Base-by-base conservation (phyloP, 2,888 invertebrate genomes). In the Minunthozetes semirufus region DNA sequence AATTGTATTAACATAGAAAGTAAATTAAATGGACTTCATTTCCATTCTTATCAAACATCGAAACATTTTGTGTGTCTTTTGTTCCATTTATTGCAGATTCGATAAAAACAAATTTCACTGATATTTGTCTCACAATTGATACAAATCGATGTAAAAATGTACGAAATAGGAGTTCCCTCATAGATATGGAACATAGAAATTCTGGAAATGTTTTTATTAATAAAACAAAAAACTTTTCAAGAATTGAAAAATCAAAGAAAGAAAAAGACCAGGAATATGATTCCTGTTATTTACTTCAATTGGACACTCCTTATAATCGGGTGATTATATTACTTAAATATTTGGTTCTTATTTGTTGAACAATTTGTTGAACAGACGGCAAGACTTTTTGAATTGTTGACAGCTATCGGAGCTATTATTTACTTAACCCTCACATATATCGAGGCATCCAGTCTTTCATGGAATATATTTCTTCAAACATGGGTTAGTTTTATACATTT, bases 381-480 rank as follows among this genome's bases (percentile, higher is more conserved):
- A 77, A 86, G 94, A 79, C 84, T 86, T 19, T 88, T 92, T 9
- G 97, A 98, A 83, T 82, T 91, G 5, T 82, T 90, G 0, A 88
- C 94, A 80, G 88, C 93, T 82, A 81, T 92, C 8, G 94, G 94
- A 3, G 91, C 95, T 0, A 85, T 93, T 72, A 85, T 91, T 0
- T 96, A 95, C 82, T 87, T 97, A 42, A 85, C 90, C 0, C 89
- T 93, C 0, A 94, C 95, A 0, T 83, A 92, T 72, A 85, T 93
- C 11, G 96, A 96, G 83, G 92, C 93, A 0, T 88, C 90, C 78
- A 96, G 97, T 83, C 87, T 97, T 38, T 96, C 97, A 0, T 88
- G 90, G 77, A 89, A 91, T 81, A 94, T 96, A 90, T 98, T 97
- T 83, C 88, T 95, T 78, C 94, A 94, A 82, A 96, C 96, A 83